A percentile compares a stretch with the other conserved stretches of the same genome.
Conservation (phyloP, 35 echinoderm and acorn worm species). For the Amphiura filiformis region DNA sequence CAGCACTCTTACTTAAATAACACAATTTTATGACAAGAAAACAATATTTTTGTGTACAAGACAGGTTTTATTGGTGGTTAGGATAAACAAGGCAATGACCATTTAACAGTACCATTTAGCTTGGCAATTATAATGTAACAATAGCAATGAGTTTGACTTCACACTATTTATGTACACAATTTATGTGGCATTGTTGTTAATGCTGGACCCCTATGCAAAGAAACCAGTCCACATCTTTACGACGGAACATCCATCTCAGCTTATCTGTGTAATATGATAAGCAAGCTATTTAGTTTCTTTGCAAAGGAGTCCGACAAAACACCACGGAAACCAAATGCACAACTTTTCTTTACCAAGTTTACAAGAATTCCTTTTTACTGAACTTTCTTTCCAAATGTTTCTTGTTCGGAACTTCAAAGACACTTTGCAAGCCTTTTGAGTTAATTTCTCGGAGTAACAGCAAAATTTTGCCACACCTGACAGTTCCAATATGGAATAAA, state of each 20-base stretch:
- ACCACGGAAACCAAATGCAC: background rate
- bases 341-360: background rate
- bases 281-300: background rate
- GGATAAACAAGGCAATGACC: background rate
- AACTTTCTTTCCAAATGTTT: background rate
- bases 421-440: background rate
- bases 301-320: background rate
- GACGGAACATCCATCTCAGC: no score
- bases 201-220: background rate
- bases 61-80: constrained; percentile 5
- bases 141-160: background rate
- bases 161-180: background rate
- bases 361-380: background rate
- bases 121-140: background rate
- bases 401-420: background rate
- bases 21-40: no score
- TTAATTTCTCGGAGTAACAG: no score
- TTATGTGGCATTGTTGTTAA: background rate
- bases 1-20: no score
- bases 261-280: no score
- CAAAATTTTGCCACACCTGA: no score
- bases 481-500: no score
- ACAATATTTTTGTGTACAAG: constrained; percentile 8
- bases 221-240: no score
- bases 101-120: background rate